These are phyloP conservation scores for Mormyrus hasselquistii DNA, from an alignment of 2,797 vertebrate species.

Conservation along the genomic window DNA sequence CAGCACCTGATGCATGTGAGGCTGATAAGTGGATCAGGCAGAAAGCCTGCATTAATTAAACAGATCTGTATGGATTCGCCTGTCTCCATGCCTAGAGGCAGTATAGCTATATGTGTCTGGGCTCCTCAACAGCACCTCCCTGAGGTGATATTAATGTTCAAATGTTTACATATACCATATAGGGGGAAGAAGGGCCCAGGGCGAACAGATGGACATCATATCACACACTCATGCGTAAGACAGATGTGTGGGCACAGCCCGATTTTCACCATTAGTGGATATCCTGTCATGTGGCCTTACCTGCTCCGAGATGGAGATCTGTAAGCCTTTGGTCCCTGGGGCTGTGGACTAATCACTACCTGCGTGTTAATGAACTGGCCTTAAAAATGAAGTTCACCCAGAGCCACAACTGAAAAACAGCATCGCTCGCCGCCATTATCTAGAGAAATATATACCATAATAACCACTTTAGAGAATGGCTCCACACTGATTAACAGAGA, in stretches of 20 bases:
- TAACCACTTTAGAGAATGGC: not conserved
- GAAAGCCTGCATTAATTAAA: constrained; percentile 8
- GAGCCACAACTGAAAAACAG: not conserved
- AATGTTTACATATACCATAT: not conserved
- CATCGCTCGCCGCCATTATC: not conserved
- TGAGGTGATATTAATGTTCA: not conserved
- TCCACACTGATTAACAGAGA: not conserved
- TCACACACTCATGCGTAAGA: not conserved
- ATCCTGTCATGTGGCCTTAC: not conserved
- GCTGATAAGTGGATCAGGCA: not conserved
- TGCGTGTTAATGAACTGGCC: not conserved
- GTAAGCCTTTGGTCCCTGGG: not conserved
- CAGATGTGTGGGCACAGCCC: not conserved
- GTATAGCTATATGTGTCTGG: not conserved
- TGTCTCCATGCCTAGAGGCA: not conserved
- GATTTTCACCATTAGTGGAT: not conserved
- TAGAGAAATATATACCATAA: constrained; percentile 3
- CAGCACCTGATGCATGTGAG: not conserved
- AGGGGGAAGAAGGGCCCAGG: not conserved
- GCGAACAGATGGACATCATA: not conserved
- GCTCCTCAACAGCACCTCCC: not conserved
- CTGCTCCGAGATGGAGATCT: constrained; percentile 1
- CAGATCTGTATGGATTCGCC: not conserved
- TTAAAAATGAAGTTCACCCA: not conserved
- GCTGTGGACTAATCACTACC: not conserved